Conservation (phyloP, 2,888 invertebrate species). For the Habroteleia sp. region DNA sequence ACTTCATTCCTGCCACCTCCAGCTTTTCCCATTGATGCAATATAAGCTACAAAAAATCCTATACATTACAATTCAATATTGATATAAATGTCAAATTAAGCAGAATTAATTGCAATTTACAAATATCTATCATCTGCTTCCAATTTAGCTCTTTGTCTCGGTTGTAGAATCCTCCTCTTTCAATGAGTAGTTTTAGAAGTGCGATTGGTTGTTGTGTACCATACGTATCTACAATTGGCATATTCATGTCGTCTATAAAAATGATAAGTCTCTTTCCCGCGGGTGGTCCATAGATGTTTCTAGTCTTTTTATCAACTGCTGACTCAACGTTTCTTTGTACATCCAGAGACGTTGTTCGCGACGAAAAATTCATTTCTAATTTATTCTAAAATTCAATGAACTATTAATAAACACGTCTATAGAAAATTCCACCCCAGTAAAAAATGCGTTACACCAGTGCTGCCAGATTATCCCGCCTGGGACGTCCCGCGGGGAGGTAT, state of each 20-base stretch:
- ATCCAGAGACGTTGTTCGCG: constrained; percentile 94
- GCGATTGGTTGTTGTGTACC: constrained; percentile 98
- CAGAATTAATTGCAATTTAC: too few relatives aligned
- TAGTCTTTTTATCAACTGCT: constrained; percentile 93
- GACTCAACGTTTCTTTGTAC: constrained; percentile 94
- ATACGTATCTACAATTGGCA: constrained; percentile 94
- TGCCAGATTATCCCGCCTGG: too few relatives aligned
- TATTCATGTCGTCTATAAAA: constrained; percentile 97
- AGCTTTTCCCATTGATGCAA: constrained; percentile 91
- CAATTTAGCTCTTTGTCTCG: constrained; percentile 93
- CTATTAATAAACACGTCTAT: too few relatives aligned
- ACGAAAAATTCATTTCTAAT: constrained; percentile 94
- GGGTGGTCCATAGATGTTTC: constrained; percentile 94
- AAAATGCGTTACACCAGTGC: too few relatives aligned
- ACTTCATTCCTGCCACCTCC: constrained; percentile 96
- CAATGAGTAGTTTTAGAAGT: constrained; percentile 92
- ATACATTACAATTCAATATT: too few relatives aligned
- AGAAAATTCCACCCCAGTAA: too few relatives aligned
- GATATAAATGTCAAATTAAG: too few relatives aligned
- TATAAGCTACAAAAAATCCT: too few relatives aligned
- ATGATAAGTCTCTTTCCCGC: constrained; percentile 93
- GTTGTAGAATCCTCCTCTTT: constrained; percentile 94
- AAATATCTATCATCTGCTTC: constrained; percentile 92
- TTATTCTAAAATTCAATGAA: constrained; percentile 84
- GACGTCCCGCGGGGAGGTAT: too few relatives aligned